Conservation (phyloP, 2,888 invertebrate species). For the Ramazzottius varieornatus region DNA sequence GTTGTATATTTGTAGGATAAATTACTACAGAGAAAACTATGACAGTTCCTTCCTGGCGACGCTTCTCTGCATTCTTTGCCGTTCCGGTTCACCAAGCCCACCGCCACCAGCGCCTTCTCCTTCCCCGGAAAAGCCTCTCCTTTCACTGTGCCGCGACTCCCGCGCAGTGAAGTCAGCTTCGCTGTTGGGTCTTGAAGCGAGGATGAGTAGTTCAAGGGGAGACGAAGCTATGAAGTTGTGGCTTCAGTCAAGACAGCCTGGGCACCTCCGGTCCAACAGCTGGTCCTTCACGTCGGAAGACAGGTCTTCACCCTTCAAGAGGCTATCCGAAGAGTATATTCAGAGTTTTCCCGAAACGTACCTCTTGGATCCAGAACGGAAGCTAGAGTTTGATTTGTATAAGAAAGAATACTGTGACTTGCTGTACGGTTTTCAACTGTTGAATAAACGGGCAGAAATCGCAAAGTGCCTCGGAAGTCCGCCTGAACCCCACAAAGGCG, state of each 20-base stretch:
- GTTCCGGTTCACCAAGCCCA: neutral
- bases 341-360: neutral
- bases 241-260: neutral
- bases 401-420: neutral
- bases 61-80: neutral
- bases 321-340: neutral
- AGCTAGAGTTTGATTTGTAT: neutral
- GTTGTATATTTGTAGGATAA: no score
- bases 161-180: neutral
- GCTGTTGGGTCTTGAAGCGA: neutral
- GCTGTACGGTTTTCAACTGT: neutral
- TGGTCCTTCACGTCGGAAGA: conserved; percentile 18
- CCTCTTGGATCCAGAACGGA: neutral
- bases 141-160: no score
- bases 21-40: neutral
- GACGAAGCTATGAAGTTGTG: neutral
- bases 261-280: conserved; percentile 18
- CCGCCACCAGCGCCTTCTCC: neutral
- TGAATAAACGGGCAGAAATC: conserved; percentile 4
- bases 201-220: neutral
- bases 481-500: neutral
- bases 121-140: no score
- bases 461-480: neutral
- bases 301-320: conserved; percentile 9
- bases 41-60: neutral